These are phyloP conservation scores for Dicrurus megarhynchus DNA, from an alignment of 2,113 vertebrate species.

Conservation along the genomic window DNA sequence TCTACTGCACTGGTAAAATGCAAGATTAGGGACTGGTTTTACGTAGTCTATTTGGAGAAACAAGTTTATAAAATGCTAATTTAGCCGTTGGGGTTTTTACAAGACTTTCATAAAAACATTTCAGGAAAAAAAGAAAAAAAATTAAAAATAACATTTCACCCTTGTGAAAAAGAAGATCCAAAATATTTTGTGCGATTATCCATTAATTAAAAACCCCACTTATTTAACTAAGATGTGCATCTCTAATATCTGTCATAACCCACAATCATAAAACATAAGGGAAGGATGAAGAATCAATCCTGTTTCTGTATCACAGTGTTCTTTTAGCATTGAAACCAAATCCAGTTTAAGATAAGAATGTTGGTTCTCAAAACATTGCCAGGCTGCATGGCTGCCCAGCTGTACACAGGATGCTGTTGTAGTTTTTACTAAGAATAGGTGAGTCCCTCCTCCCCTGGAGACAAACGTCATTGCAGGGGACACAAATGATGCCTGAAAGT, in stretches of 20 bases:
- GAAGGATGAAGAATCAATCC: neutral
- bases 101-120: neutral
- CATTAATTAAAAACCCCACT: neutral
- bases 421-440: neutral
- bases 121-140: neutral
- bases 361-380: neutral
- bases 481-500: neutral
- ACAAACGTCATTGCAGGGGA: neutral
- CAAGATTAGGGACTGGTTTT: neutral
- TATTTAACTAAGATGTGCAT: neutral
- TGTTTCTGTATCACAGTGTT: neutral
- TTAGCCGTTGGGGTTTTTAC: neutral
- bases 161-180: neutral
- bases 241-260: neutral
- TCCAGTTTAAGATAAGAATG: constrained; percentile 38
- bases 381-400: neutral
- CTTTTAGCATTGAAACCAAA: constrained; percentile 25
- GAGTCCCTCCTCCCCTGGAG: neutral
- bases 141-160: neutral
- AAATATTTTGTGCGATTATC: neutral
- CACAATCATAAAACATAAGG: neutral
- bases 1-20: neutral
- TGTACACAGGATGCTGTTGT: neutral
- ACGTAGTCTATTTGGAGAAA: neutral
- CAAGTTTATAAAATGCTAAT: neutral